Percentiles rank a stretch among this genome's conserved stretches.
Conservation (phyloP, 92 coral and sea anemone genomes). For the Phenganax marumi region DNA sequence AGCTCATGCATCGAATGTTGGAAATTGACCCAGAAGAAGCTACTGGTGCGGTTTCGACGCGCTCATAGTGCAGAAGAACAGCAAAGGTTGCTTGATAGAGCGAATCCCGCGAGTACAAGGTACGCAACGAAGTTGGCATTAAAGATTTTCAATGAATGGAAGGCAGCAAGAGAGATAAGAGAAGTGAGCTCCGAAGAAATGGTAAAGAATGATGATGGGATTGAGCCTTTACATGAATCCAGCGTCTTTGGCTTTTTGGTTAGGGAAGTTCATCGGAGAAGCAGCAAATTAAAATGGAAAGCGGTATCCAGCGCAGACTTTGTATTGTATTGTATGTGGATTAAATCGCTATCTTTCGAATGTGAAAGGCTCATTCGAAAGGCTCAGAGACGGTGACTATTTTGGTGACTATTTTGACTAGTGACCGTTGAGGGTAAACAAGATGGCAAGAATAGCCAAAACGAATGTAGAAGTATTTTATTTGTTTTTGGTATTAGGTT, state of each 20-base stretch:
- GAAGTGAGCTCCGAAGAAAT: neutral
- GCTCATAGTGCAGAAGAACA: slow-evolving; percentile 18
- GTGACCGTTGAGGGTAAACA: too few species aligned
- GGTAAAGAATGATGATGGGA: neutral
- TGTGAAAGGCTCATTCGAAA: neutral
- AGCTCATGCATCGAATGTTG: neutral
- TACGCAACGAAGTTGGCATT: slow-evolving; percentile 26
- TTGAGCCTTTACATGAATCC: too few species aligned
- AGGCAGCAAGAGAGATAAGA: neutral
- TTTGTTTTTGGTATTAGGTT: neutral
- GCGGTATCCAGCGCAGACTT: slow-evolving; percentile 3
- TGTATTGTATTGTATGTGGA: slow-evolving; percentile 13
- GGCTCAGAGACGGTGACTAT: neutral
- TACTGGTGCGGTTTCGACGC: slow-evolving; percentile 7
- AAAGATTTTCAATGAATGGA: slow-evolving; percentile 19
- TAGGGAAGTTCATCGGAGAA: too few species aligned
- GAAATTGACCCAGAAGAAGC: neutral
- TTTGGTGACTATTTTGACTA: neutral
- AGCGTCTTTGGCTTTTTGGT: too few species aligned
- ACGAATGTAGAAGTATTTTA: neutral
- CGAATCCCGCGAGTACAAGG: slow-evolving; percentile 22
- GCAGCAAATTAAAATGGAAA: neutral
- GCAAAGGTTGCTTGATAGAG: slow-evolving; percentile 1
- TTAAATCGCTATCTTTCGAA: slow-evolving; percentile 13
- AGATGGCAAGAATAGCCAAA: neutral